Conservation (phyloP, 2,797 vertebrate genomes). For the Nyctibius grandis region DNA sequence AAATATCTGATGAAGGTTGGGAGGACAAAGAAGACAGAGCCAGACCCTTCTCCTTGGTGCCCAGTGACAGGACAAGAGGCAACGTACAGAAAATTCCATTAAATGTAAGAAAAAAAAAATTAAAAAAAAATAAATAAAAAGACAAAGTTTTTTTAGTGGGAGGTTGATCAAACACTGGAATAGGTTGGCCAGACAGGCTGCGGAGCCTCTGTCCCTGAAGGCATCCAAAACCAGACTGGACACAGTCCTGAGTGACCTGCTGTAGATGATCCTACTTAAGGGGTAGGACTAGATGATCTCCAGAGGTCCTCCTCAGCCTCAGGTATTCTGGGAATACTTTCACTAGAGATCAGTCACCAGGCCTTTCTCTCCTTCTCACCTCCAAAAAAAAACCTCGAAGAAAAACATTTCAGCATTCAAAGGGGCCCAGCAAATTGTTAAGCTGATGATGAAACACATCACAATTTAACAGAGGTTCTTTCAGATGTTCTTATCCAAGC, state of each 20-base stretch:
- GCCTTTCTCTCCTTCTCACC: neutral
- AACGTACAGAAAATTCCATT: neutral
- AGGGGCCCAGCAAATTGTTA: neutral
- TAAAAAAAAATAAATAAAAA: too few species aligned
- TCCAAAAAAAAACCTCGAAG: neutral
- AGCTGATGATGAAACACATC: neutral
- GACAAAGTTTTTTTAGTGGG: neutral
- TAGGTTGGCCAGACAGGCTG: neutral
- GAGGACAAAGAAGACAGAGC: neutral
- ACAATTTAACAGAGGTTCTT: neutral
- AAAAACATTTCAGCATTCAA: neutral
- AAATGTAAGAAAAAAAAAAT: neutral
- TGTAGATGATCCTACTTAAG: neutral
- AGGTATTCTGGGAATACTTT: neutral
- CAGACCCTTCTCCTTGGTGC: neutral
- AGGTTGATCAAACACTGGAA: neutral
- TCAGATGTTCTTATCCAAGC: neutral
- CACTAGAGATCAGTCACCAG: neutral
- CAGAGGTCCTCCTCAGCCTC: neutral
- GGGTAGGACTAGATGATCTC: neutral
- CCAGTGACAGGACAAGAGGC: too few species aligned
- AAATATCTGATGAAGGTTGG: neutral
- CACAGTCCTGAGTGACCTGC: neutral
- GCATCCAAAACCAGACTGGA: neutral
- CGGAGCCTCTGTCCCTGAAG: too few species aligned